Conservation (phyloP, 2,797 vertebrate species). For the Platyrinchus mystaceus region DNA sequence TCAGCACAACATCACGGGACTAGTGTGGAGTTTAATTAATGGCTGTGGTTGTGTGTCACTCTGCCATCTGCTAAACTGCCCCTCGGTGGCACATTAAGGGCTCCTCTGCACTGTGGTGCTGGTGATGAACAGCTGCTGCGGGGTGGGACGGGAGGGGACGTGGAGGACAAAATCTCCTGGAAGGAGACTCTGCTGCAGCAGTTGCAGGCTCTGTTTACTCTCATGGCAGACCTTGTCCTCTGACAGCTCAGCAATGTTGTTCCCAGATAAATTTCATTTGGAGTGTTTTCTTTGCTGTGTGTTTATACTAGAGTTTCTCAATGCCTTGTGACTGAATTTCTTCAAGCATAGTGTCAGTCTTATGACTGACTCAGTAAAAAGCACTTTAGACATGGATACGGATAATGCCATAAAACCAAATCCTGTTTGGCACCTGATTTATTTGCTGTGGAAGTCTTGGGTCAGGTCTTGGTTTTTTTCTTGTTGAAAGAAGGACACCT, state of each 20-base stretch:
- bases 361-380: neutral
- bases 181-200: conserved; percentile 48
- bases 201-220: conserved; percentile 15
- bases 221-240: neutral
- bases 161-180: conserved; percentile 59
- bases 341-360: neutral
- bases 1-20: conserved; percentile 14
- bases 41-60: conserved; percentile 71
- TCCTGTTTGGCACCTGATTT: neutral
- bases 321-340: conserved; percentile 4
- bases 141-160: conserved; percentile 30
- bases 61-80: conserved; percentile 71
- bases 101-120: neutral
- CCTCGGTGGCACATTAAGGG: conserved; percentile 65
- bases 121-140: conserved; percentile 66
- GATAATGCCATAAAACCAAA: neutral
- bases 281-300: neutral
- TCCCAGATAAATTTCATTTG: neutral
- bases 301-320: neutral
- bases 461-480: neutral
- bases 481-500: neutral
- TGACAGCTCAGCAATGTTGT: neutral
- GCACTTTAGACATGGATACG: neutral
- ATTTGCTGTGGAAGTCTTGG: neutral
- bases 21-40: conserved; percentile 67